Evolutionary conservation across 1,140 invertebrate species (phyloP), one percentile per base, ranked within the genome.

Genomic region (Rhagoletis pomonella): DNA sequence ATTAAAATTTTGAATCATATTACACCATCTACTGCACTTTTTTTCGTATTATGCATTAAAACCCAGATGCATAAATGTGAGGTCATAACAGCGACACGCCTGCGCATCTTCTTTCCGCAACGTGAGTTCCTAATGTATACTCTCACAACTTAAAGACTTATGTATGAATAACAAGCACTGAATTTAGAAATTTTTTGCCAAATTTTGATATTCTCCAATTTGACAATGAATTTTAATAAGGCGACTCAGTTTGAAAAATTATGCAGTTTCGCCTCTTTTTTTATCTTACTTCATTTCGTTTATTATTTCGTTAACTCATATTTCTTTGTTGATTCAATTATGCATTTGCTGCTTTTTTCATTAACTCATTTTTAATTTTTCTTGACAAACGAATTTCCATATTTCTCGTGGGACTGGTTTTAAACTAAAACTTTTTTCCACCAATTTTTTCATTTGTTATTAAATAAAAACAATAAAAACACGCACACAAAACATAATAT

Each of bases 351-450:
- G 5, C 47, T 9, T 50, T 29, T 47, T 81, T 69, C 47, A 12
- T 81, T 58, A 55, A 29, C 12, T 55, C 47, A 81, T 81, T 55
- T 29, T 55, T 81, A 5, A 81, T 81, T 58, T 19, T 81, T 47
- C 69, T 5, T 55, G 47, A 5, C 47, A 81, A 14, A 29, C 47
- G 19, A 81, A 81, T 55, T 55, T n/a, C 47, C 44, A 81, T 81
- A 55, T 81, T 81, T 81, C 73, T 55, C 73, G 73, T 81, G 73
- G 50, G 73, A 81, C n/a, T 81, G 44, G 17, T 81, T 10, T 81
- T 10, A 6, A 44, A 19, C 6, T 50, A 7, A n/a, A 81, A 81
- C 47, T 9, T 29, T 19, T 81, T 58, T 81, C 44, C 14, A 29
- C 19, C 10, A 55, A 55, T 58, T 19, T 55, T 55, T 55, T 62